These are phyloP conservation scores for Lamprotornis superbus DNA, from an alignment of 2,113 vertebrate species.

Conservation along the genomic window DNA sequence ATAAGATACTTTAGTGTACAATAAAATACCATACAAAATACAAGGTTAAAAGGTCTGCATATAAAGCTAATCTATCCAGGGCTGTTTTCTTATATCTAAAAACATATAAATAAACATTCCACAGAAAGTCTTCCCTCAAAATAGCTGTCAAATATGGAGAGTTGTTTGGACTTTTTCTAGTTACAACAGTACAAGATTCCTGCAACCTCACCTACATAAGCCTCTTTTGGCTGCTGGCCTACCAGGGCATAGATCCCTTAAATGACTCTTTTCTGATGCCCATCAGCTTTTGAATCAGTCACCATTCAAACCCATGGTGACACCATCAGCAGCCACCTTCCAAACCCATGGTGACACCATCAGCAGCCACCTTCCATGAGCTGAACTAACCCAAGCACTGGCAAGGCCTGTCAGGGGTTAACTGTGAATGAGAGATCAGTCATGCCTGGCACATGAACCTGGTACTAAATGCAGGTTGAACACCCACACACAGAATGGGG, in stretches of 20 bases:
- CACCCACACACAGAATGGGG: no score
- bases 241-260: not conserved
- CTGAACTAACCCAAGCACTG: not conserved
- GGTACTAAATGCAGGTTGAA: not conserved
- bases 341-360: not conserved
- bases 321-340: not conserved
- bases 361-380: not conserved
- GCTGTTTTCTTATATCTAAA: not conserved
- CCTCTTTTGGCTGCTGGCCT: not conserved
- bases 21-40: not conserved
- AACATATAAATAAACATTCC: fast-evolving
- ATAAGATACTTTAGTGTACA: not conserved
- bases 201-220: not conserved
- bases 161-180: not conserved
- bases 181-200: not conserved
- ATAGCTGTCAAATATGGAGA: not conserved
- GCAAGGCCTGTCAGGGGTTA: not conserved
- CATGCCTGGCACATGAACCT: not conserved
- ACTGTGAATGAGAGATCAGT: not conserved
- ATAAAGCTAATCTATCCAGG: not conserved
- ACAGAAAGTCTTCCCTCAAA: not conserved
- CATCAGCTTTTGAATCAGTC: not conserved
- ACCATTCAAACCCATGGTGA: not conserved
- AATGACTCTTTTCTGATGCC: not conserved
- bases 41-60: not conserved